Evolutionary conservation across 2,113 vertebrate genomes (phyloP).

Genomic region (Coreoperca whiteheadi): DNA sequence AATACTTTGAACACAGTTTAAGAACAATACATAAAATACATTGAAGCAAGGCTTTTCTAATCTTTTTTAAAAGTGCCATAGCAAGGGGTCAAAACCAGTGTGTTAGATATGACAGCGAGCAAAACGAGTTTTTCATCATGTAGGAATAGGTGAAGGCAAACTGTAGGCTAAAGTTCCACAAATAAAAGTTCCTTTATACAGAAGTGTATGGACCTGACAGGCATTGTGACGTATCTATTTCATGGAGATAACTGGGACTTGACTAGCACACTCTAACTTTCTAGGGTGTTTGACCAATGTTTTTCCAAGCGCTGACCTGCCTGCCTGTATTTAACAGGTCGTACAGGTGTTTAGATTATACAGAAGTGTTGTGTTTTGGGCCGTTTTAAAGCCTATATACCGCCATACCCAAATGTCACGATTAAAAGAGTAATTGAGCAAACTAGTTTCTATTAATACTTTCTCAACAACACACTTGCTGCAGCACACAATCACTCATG

Average conservation of each 20-base stretch:
- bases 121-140: not conserved
- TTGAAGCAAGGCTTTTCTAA: not conserved
- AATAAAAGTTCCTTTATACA: not conserved
- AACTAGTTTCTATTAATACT: constrained; percentile 9
- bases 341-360: not conserved
- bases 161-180: not conserved
- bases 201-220: not conserved
- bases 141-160: not conserved
- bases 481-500: not conserved
- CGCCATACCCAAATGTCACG: not conserved
- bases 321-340: not conserved
- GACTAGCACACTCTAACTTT: not conserved
- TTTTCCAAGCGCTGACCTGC: not conserved
- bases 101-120: not conserved
- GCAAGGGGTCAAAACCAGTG: not conserved
- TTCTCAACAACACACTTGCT: not conserved
- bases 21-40: not conserved
- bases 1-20: not conserved
- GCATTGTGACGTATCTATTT: too few relatives aligned
- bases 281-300: not conserved
- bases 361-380: not conserved
- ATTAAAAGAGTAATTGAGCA: not conserved
- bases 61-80: not conserved
- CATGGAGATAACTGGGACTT: too few relatives aligned
- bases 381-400: not conserved